Evolutionary conservation across 2,797 vertebrate genomes (phyloP), one percentile per base, ranked within the genome.

Genomic region (Oreochromis mossambicus): DNA sequence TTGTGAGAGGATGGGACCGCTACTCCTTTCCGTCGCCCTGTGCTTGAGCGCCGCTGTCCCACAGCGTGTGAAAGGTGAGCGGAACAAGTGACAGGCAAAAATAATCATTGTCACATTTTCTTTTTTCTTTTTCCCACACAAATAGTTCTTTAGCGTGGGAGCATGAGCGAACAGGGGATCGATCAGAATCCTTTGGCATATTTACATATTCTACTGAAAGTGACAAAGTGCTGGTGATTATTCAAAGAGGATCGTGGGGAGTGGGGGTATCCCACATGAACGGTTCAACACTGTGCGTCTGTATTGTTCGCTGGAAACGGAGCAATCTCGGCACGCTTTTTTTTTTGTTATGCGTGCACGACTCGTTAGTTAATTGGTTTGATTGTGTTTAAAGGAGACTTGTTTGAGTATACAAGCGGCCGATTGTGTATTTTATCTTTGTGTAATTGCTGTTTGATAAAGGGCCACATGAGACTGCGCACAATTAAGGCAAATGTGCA

Each of bases 21-120:
- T 96, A 41, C 94, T 97, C 87, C 87, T 95, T 77, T 93, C 92
- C 91, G 79, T 97, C 91, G 94, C 88, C 85, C 90, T 97, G 93
- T 96, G 95, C 77, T 41, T 96, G 92, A 92, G 95, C 91, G 93
- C 94, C 80, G 95, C 95, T 95, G 96, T 96, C 96, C 95, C 96
- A 90, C 96, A 95, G 92, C 91, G 80, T 87, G 95, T 92, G 83
- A 92, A 90, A 95, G 97, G 97, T 97, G 93, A 97, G 96, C 88
- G 89, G 79, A 77, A 87, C 70, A 91, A 91, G 85, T 90, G 86
- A 63, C 80, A 12, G 43, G 32, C 55, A 88, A 80, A 89, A 76
- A 52, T 81, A 43, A 36, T 68, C 43, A 14, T 19, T 82, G 32
- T 83, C n/a, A 43, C 51, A 79, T 61, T 83, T 58, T 58, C 21